Percentiles rank a stretch among this genome's conserved stretches.
Conservation (phyloP, 2,797 vertebrate genomes). For the Sebastes flavidus region DNA sequence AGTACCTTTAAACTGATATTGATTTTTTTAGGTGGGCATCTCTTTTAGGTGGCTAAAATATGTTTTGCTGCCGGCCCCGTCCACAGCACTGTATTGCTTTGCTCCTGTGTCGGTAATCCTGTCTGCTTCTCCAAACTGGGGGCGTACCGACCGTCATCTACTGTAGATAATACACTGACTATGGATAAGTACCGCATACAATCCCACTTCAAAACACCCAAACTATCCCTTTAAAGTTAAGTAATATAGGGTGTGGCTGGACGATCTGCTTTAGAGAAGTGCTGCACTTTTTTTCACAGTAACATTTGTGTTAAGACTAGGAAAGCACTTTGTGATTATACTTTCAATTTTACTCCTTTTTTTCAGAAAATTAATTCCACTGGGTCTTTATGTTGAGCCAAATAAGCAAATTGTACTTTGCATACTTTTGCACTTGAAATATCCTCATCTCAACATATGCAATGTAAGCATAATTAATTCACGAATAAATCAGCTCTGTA, state of each 20-base stretch:
- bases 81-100: too few relatives aligned
- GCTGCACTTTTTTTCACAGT: not conserved
- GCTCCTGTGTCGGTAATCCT: too few relatives aligned
- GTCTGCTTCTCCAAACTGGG: too few relatives aligned
- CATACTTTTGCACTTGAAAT: not conserved
- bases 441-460: constrained; percentile 1
- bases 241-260: not conserved
- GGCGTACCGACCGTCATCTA: too few relatives aligned
- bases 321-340: not conserved
- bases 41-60: too few relatives aligned
- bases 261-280: not conserved
- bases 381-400: not conserved
- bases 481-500: constrained; percentile 3
- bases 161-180: too few relatives aligned
- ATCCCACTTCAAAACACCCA: too few relatives aligned
- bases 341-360: not conserved
- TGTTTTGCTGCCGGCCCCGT: too few relatives aligned
- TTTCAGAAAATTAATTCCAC: not conserved
- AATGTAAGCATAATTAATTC: constrained; percentile 3
- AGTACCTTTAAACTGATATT: too few relatives aligned
- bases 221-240: not conserved
- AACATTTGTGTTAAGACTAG: not conserved
- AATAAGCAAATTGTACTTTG: not conserved
- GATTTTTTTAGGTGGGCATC: too few relatives aligned
- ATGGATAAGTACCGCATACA: too few relatives aligned